Evolutionary conservation across 2,797 vertebrate species (phyloP), one percentile per base, ranked within the genome.

Genomic region (Helostoma temminkii): DNA sequence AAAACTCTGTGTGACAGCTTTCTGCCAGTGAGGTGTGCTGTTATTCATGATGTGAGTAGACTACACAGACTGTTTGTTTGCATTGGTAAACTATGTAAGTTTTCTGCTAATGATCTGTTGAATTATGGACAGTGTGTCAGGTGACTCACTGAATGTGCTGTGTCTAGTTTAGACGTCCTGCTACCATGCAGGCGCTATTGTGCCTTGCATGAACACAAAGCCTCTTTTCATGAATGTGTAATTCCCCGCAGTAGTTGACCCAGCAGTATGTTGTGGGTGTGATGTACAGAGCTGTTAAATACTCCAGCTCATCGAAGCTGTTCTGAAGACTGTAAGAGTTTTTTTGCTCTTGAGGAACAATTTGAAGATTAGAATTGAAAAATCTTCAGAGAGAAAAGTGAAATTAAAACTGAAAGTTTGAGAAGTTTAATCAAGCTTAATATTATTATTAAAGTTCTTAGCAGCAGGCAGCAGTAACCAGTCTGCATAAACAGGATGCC

Each of bases 191-290:
- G 76, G 59, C 71, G 43, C 74, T 72, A 56, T 88, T 87, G 82
- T 87, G 42, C 80, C 48, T 15, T 73, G 57, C 57, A 26, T 76
- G 60, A 78, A 66, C 24, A 90, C 83, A 88, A 88, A 88, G 78
- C 78, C 65, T 74, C 83, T 83, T 86, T 88, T 91, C 81, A 86
- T 52, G 15, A 66, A 76, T 74, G 45, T 78, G 60, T 76, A 66
- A 81, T 70, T 73, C 70, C 75, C 15, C 9, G 55, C 47, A 28
- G 36, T 24, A 1, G 75, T 69, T 25, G 43, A 65, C 37, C 68
- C 22, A 50, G 78, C 73, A 58, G 58, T 71, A 56, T 66, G 60
- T 32, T 36, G 39, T 21, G 9, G 3, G 15, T 67, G 53, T 68
- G 5, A 76, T 73, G 49, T 45, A 3, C 0, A 1, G 24, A 61